These are phyloP conservation scores for Ceraclea dissimilis DNA, from an alignment of 2,888 invertebrate genomes.

Conservation along the genomic window DNA sequence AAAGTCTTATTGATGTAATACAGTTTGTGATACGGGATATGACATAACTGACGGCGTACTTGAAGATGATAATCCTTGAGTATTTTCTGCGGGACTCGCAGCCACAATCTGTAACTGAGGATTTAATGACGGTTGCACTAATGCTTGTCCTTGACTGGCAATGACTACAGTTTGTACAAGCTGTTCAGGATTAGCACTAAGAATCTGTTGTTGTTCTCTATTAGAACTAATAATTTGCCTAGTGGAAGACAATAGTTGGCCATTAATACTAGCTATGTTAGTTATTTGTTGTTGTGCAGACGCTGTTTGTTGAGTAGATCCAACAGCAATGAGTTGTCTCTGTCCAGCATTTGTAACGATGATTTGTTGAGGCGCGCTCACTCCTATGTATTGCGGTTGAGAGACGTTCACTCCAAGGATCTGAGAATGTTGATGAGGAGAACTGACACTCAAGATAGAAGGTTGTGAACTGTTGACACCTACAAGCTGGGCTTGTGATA, in stretches of 20 bases:
- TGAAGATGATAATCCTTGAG: background rate
- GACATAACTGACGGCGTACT: background rate
- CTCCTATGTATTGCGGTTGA: background rate
- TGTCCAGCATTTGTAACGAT: background rate
- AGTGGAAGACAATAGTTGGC: background rate
- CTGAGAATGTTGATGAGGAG: background rate
- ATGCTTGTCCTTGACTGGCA: slow-evolving; percentile 1
- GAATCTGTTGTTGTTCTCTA: background rate
- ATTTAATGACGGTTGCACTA: slow-evolving; percentile 1
- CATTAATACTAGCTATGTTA: background rate
- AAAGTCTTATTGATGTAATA: background rate
- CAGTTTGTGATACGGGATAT: background rate
- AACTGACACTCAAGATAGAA: background rate
- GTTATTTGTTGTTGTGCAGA: background rate
- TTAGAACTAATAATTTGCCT: background rate
- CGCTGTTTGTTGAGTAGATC: background rate
- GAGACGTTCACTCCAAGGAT: background rate
- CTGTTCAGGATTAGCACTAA: background rate
- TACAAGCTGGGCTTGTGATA: background rate
- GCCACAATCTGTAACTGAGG: background rate
- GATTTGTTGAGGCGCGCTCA: background rate
- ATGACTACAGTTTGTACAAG: background rate
- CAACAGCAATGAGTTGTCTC: background rate
- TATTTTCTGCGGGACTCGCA: background rate
- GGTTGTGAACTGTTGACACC: slow-evolving; percentile 1